These are phyloP conservation scores for Eristalinus aeneus DNA, from an alignment of 2,888 invertebrate species.

Conservation along the genomic window DNA sequence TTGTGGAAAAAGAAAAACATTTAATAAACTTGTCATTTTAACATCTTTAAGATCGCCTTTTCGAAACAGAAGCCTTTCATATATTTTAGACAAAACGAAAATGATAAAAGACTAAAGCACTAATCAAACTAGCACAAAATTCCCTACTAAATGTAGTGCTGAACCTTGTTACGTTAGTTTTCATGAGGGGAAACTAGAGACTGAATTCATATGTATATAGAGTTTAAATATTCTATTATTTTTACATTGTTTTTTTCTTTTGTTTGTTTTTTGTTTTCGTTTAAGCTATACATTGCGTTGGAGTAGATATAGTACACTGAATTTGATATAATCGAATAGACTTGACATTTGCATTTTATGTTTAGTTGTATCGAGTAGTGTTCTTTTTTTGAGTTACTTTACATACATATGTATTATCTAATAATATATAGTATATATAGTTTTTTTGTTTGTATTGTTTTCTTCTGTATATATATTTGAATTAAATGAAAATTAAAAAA, in stretches of 20 bases:
- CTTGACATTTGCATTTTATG: not conserved
- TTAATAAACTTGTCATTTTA: too few species aligned
- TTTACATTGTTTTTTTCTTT: constrained; percentile 5
- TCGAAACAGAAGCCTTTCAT: too few species aligned
- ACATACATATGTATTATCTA: constrained; percentile 27
- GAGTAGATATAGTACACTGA: constrained; percentile 49
- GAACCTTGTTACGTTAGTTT: not conserved
- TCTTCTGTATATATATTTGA: constrained; percentile 1
- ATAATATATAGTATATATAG: constrained; percentile 22
- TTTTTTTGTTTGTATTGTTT: not conserved
- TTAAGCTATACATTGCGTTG: constrained; percentile 49
- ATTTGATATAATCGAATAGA: constrained; percentile 44
- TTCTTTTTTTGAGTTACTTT: constrained; percentile 38
- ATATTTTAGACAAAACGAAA: too few species aligned
- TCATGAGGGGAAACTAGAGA: constrained; percentile 5
- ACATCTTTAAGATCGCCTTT: too few species aligned
- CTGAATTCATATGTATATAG: not conserved
- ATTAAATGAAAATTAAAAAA: constrained; percentile 48
- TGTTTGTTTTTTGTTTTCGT: constrained; percentile 28
- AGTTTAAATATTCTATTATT: not conserved
- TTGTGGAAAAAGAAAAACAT: too few species aligned
- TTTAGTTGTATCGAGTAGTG: constrained; percentile 33
- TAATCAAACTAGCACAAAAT: too few species aligned
- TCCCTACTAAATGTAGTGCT: not conserved
- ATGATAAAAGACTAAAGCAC: too few species aligned